Evolutionary conservation across 1,140 invertebrate species (phyloP).

Genomic region (Pinna nobilis): DNA sequence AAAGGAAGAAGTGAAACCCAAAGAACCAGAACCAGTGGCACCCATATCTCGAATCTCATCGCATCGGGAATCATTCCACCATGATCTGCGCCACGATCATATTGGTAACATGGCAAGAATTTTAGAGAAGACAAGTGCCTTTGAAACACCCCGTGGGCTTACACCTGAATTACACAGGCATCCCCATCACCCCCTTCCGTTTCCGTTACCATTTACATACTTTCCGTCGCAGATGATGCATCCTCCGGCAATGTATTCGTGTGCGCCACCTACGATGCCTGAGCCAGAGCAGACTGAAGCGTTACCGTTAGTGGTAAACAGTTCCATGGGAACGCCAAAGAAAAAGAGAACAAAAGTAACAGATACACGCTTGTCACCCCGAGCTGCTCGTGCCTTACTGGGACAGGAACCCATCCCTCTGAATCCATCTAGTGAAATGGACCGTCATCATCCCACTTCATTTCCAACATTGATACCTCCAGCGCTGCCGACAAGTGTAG

Average conservation of each 20-base stretch:
- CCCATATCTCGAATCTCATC: constrained; percentile 43
- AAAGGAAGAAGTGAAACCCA: constrained; percentile 28
- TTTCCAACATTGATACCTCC: constrained; percentile 78
- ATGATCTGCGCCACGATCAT: constrained; percentile 34
- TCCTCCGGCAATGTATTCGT: constrained; percentile 82
- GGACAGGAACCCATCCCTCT: constrained; percentile 59
- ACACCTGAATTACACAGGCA: constrained; percentile 46
- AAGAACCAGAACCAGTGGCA: constrained; percentile 32
- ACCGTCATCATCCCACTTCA: constrained; percentile 39
- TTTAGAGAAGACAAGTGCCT: constrained; percentile 64
- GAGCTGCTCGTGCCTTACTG: constrained; percentile 70
- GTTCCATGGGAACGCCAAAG: constrained; percentile 81
- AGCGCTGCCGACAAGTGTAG: constrained; percentile 91
- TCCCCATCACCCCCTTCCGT: constrained; percentile 55
- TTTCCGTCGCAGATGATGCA: constrained; percentile 76
- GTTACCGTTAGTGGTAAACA: constrained; percentile 90
- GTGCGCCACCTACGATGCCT: constrained; percentile 77
- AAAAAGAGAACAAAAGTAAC: constrained; percentile 98
- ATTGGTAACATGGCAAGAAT: constrained; percentile 46
- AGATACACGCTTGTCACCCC: constrained; percentile 93
- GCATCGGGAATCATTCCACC: constrained; percentile 43
- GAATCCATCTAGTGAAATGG: constrained; percentile 35
- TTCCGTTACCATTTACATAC: constrained; percentile 62
- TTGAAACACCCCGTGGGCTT: constrained; percentile 55
- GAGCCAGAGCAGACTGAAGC: constrained; percentile 92